phyloP scores from a whole-genome alignment of 64 coral and sea anemone genomes.

The Platygyra sinensis region DNA sequence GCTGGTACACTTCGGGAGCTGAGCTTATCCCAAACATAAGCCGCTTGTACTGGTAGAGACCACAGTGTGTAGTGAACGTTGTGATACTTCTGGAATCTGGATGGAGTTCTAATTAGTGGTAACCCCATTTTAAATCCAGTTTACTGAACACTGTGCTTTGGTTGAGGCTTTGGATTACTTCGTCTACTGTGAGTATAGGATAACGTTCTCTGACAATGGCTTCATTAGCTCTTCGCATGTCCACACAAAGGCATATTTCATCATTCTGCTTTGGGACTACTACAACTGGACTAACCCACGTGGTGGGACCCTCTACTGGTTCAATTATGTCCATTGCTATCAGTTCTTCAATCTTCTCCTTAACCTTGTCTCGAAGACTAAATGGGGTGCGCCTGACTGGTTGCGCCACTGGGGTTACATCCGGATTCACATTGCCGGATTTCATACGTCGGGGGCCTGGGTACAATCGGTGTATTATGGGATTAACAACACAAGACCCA shows the following conservation, averaged over 20 bases:
- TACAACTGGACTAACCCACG: slow-evolving; percentile 32
- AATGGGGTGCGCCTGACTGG: slow-evolving; percentile 37
- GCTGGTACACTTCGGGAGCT: no score
- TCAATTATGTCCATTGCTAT: no score
- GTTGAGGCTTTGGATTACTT: slow-evolving; percentile 43
- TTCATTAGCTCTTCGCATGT: slow-evolving; percentile 16
- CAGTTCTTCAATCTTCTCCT: slow-evolving; percentile 34
- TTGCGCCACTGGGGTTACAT: slow-evolving; percentile 29
- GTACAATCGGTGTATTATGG: no score
- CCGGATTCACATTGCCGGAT: slow-evolving; percentile 25
- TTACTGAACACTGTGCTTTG: slow-evolving; percentile 21
- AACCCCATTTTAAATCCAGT: slow-evolving; percentile 14
- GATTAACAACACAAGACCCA: no score
- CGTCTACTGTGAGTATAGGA: slow-evolving; percentile 36
- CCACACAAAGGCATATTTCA: slow-evolving; percentile 13
- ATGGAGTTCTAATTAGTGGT: slow-evolving; percentile 42
- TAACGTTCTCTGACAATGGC: slow-evolving; percentile 34
- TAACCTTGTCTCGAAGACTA: slow-evolving; percentile 57
- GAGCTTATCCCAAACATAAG: no score
- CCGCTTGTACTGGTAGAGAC: no score
- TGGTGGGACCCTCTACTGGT: background rate
- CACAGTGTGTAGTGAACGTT: no score
- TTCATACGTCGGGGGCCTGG: no score
- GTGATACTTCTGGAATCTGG: background rate
- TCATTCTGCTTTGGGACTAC: slow-evolving; percentile 14